Evolutionary conservation across 2,797 vertebrate species (phyloP).

Genomic region (Apodemus agrarius): DNA sequence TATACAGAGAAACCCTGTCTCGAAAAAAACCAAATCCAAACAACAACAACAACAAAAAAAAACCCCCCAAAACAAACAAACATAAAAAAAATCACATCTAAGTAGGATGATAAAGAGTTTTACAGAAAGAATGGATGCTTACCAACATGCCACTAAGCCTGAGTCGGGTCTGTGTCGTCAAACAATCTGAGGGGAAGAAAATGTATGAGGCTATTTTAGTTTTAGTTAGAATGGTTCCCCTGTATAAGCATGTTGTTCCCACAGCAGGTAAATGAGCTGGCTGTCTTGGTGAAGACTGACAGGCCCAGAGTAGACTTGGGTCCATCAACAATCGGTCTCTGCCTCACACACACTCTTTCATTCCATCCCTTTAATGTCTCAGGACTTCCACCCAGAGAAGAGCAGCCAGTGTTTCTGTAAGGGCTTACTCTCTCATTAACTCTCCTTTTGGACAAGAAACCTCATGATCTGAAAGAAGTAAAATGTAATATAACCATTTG

Average conservation of each 20-base stretch:
- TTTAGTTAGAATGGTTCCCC: not conserved
- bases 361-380: not conserved
- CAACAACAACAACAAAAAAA: no score
- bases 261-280: not conserved
- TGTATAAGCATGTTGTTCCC: not conserved
- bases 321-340: not conserved
- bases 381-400: slow-evolving; percentile 41
- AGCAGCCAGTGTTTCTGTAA: not conserved
- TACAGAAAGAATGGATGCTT: slow-evolving; percentile 84
- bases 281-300: not conserved
- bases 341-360: not conserved
- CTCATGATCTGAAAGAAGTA: slow-evolving; percentile 26
- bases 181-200: slow-evolving; percentile 89
- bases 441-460: slow-evolving; percentile 6
- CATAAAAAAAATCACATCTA: no score
- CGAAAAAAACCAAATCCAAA: no score
- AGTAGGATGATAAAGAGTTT: slow-evolving; percentile 16
- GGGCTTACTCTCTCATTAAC: not conserved
- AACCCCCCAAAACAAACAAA: no score
- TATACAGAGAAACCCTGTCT: no score
- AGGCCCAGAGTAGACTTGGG: not conserved
- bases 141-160: slow-evolving; percentile 96
- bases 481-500: not conserved
- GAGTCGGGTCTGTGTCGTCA: slow-evolving; percentile 91
- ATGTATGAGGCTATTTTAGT: slow-evolving; percentile 50